phyloP scores from a whole-genome alignment of 2,113 vertebrate genomes.

The Vanacampus margaritifer region DNA sequence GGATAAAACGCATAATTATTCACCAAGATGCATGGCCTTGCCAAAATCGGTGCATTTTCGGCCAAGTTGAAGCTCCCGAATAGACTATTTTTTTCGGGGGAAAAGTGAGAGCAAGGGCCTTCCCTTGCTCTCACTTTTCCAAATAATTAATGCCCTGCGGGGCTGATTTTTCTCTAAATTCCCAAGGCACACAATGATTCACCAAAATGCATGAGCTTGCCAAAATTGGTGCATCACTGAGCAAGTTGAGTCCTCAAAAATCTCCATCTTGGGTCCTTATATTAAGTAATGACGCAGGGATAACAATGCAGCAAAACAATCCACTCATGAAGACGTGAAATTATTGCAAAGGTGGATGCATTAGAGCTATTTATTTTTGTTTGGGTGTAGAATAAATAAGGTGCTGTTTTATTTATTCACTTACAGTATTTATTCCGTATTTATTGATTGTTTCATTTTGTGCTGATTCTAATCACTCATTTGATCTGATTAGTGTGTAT shows the following conservation, averaged over 20 bases:
- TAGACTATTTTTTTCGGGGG: no score
- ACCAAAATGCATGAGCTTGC: neutral
- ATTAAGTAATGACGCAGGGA: conserved; percentile 33
- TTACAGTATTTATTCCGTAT: conserved; percentile 76
- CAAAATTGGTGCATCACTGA: neutral
- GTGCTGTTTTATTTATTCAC: conserved; percentile 72
- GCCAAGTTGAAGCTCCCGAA: conserved; percentile 11
- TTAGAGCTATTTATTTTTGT: conserved; percentile 67
- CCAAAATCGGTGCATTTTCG: neutral
- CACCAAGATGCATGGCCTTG: neutral
- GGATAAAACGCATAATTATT: neutral
- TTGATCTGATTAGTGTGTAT: conserved; percentile 70
- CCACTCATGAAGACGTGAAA: conserved; percentile 42
- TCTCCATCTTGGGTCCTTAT: conserved; percentile 48
- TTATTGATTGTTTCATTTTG: conserved; percentile 71
- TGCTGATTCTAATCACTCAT: conserved; percentile 52
- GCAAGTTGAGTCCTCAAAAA: conserved; percentile 54
- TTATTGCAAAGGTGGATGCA: conserved; percentile 49
- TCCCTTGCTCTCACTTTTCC: no score
- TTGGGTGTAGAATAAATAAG: conserved; percentile 59
- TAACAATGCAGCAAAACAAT: conserved; percentile 44
- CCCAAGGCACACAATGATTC: neutral
- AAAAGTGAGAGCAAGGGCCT: no score
- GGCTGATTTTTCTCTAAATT: no score
- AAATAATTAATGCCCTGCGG: no score